Evolutionary conservation across 2,113 vertebrate species (phyloP).

Genomic region (Eolophus roseicapilla): DNA sequence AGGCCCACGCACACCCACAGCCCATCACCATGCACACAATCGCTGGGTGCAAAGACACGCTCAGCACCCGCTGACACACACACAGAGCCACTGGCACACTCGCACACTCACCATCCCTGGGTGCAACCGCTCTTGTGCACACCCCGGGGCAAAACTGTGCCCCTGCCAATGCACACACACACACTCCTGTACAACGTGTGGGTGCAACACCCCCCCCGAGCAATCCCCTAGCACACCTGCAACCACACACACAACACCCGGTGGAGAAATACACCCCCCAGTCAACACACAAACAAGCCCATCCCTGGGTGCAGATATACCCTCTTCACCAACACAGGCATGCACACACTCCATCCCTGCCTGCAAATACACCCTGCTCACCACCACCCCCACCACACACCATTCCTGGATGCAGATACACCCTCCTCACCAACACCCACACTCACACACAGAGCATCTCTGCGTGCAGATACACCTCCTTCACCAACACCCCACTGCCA

Average conservation of each 20-base stretch:
- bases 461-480: neutral
- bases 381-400: neutral
- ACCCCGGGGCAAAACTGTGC: rapidly evolving
- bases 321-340: neutral
- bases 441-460: neutral
- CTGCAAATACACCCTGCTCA: neutral
- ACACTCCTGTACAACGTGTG: neutral
- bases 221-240: neutral
- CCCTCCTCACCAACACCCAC: neutral
- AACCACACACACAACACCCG: neutral
- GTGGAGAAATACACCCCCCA: neutral
- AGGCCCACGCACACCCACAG: neutral
- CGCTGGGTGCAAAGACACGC: neutral
- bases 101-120: neutral
- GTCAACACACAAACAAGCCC: neutral
- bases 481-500: neutral
- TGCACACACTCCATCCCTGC: neutral
- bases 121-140: neutral
- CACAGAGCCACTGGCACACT: neutral
- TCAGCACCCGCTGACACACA: neutral
- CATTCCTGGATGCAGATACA: neutral
- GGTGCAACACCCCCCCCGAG: neutral
- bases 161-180: rapidly evolving
- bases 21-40: rapidly evolving
- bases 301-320: neutral